These are phyloP conservation scores for Saxicola maurus DNA, from an alignment of 2,797 vertebrate genomes.

Conservation along the genomic window DNA sequence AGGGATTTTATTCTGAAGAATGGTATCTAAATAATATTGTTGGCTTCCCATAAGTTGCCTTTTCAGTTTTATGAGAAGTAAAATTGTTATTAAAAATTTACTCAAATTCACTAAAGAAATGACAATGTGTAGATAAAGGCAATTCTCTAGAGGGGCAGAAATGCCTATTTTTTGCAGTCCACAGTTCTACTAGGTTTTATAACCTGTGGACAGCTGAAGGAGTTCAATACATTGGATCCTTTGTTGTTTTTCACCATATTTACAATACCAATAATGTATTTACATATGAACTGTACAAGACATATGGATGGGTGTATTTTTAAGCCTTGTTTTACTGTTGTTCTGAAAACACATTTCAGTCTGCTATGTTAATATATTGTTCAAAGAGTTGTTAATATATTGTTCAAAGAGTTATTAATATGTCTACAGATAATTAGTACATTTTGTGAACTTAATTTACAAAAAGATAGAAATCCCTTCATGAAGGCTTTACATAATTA, in stretches of 20 bases:
- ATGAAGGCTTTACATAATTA: slow-evolving; percentile 46
- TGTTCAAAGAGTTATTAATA: slow-evolving; percentile 14
- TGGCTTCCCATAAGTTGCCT: neutral
- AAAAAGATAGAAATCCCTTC: slow-evolving; percentile 16
- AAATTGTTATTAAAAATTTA: neutral
- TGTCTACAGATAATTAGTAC: slow-evolving; percentile 5
- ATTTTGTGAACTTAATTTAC: slow-evolving; percentile 28
- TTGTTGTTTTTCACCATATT: neutral
- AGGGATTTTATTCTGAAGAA: neutral
- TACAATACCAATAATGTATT: neutral
- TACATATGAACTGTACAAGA: neutral
- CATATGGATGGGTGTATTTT: neutral
- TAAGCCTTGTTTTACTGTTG: neutral
- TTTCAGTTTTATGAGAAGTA: neutral
- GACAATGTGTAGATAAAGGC: neutral
- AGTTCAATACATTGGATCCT: neutral
- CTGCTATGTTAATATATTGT: neutral
- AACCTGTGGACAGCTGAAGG: neutral
- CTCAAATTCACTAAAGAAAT: neutral
- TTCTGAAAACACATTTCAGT: slow-evolving; percentile 14
- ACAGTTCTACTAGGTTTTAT: neutral
- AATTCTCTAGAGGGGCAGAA: neutral
- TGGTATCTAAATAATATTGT: neutral
- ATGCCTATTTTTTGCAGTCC: neutral
- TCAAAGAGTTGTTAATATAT: neutral